Evolutionary conservation across 2,113 vertebrate genomes (phyloP).

Genomic region (Calcarius ornatus): DNA sequence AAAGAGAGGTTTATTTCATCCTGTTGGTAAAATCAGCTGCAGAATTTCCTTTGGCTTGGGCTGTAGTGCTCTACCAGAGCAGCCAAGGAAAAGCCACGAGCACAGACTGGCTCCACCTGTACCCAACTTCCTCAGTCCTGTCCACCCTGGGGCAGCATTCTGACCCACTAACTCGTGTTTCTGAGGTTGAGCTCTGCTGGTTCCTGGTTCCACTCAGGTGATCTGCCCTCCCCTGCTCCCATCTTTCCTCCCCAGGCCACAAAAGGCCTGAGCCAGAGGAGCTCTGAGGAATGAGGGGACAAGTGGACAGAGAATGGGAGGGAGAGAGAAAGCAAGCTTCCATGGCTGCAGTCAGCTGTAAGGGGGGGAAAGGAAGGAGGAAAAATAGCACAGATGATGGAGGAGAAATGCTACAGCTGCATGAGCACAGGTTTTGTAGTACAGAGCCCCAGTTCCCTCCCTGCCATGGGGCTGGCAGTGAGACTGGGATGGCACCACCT

Average conservation of each 20-base stretch:
- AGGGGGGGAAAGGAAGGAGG: neutral
- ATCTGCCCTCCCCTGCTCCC: neutral
- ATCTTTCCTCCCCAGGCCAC: neutral
- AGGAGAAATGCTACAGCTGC: neutral
- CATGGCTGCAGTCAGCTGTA: neutral
- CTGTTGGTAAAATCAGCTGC: neutral
- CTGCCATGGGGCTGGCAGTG: accelerated
- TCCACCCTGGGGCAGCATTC: neutral
- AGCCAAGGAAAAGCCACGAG: neutral
- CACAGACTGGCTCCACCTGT: neutral
- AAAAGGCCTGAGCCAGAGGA: neutral
- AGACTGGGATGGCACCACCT: neutral
- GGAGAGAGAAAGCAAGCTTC: neutral
- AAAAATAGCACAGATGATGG: neutral
- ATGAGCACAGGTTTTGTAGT: neutral
- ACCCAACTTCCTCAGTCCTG: neutral
- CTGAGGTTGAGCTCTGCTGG: neutral
- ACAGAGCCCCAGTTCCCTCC: accelerated
- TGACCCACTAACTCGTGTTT: neutral
- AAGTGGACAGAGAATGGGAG: neutral
- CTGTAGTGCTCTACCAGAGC: neutral
- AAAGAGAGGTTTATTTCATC: neutral
- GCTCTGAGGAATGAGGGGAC: neutral
- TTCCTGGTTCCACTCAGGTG: neutral
- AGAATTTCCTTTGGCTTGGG: neutral